Conservation (phyloP, 2,888 invertebrate genomes). For the Epistrophella euchroma region DNA sequence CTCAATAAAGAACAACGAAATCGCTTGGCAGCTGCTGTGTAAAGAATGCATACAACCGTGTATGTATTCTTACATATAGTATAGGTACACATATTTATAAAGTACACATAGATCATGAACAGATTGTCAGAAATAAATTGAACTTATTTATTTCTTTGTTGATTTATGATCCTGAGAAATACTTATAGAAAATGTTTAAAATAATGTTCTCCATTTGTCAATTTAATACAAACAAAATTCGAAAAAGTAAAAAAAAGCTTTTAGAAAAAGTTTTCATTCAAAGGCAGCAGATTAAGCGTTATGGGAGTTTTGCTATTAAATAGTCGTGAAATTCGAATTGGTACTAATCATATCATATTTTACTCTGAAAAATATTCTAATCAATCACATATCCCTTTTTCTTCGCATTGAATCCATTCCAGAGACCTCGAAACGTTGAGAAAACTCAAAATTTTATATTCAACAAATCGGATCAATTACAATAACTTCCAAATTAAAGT, state of each 20-base stretch:
- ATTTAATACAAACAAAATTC: neutral
- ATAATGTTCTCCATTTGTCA: slow-evolving; percentile 11
- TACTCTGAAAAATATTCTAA: too few relatives aligned
- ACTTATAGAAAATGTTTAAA: slow-evolving; percentile 7
- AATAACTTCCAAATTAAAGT: too few relatives aligned
- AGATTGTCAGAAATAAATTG: slow-evolving; percentile 40
- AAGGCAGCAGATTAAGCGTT: neutral
- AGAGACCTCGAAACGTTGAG: too few relatives aligned
- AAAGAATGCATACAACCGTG: neutral
- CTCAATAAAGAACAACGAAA: slow-evolving; percentile 27
- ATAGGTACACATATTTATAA: neutral
- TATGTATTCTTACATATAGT: neutral
- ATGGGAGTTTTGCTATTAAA: too few relatives aligned
- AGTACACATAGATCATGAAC: slow-evolving; percentile 39
- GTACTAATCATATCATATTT: too few relatives aligned
- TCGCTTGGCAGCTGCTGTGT: slow-evolving; percentile 9
- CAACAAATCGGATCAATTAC: too few relatives aligned
- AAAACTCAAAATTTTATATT: too few relatives aligned
- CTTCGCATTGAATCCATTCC: too few relatives aligned
- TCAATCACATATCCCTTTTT: too few relatives aligned
- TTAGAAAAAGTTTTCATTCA: neutral
- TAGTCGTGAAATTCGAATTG: too few relatives aligned
- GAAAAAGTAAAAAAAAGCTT: neutral
- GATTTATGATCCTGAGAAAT: slow-evolving; percentile 7
- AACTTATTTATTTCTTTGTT: slow-evolving; percentile 36